Evolutionary conservation across 1,140 invertebrate genomes (phyloP), one percentile per base, ranked within the genome.

Genomic region (Ceratosolen fusciceps): DNA sequence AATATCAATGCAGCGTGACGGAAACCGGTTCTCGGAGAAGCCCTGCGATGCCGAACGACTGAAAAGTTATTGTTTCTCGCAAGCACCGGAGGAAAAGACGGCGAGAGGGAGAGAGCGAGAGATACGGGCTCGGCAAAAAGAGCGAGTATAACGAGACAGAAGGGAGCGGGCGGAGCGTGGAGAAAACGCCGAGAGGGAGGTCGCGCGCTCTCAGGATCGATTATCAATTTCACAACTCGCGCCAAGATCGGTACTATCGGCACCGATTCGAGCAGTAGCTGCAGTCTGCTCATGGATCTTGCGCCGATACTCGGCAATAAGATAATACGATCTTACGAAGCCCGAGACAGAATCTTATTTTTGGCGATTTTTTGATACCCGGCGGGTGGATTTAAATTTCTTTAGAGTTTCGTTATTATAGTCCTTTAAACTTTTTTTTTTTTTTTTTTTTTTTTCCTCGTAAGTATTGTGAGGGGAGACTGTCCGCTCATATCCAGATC

Each of bases 21-120:
- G 5, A 72, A 82, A 82, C 81, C 81, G 81, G 81, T 82, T 82
- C 67, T 54, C 54, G 34, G 70, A 77, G 71, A 81, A 78, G 70
- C 80, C 70, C 72, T 62, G 34, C 47, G 31, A 76, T 47, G 60
- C 8, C 24, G n/a, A 68, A 49, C 29, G 24, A 47, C 62, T 60
- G 43, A 54, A 68, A 77, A 76, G 62, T 77, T 77, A 77, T 77
- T 77, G 75, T 77, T 77, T 77, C 21, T 58, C 31, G 31, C 62
- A 52, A n/a, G 14, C 21, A 29, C n/a, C 0, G 34, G 52, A 56
- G 54, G 65, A 10, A 29, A 29, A 58, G 34, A 16, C 1, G 47
- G 29, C 1, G n/a, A 52, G 43, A 8, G 60, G 24, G 60, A 65
- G 34, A 54, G 31, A 67, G 75, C 37, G 39, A 65, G 49, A n/a